These are phyloP conservation scores for Lethrus apterus DNA, from an alignment of 1,140 invertebrate species.

Conservation along the genomic window DNA sequence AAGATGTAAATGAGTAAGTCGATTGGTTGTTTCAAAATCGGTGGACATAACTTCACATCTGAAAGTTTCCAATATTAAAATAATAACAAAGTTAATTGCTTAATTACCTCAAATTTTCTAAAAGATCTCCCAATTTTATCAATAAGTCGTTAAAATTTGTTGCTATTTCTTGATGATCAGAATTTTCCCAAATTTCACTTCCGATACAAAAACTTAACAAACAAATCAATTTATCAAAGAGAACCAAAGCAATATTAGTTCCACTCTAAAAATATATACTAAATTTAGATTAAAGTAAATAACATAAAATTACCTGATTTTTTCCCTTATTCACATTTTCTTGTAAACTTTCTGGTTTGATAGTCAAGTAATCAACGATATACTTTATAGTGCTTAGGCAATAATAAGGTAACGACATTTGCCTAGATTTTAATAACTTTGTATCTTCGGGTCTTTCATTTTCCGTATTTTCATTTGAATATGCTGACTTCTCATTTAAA, in stretches of 20 bases:
- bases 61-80: constrained; percentile 22
- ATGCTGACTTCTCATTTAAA: constrained; percentile 2
- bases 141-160: constrained; percentile 32
- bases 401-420: constrained; percentile 45
- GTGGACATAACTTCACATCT: constrained; percentile 33
- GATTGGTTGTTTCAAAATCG: constrained; percentile 26
- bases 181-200: constrained; percentile 24
- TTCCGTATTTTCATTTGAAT: constrained; percentile 8
- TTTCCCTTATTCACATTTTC: not conserved
- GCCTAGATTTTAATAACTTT: constrained; percentile 40
- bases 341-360: constrained; percentile 23
- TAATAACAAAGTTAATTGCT: not conserved
- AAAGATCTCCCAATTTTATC: constrained; percentile 38
- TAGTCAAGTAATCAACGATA: constrained; percentile 38
- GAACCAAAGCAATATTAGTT: constrained; percentile 29
- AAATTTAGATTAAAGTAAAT: constrained; percentile 13
- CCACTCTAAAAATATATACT: constrained; percentile 29
- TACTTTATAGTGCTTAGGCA: constrained; percentile 44
- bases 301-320: constrained; percentile 2
- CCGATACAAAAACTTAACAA: constrained; percentile 27
- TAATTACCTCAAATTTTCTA: constrained; percentile 44
- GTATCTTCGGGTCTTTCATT: constrained; percentile 35
- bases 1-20: constrained; percentile 33
- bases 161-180: constrained; percentile 17
- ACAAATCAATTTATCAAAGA: constrained; percentile 30